These are phyloP conservation scores for Nemopilema nomurai DNA, from an alignment of 30 jellyfish, hydroid and myxozoan genomes.

Conservation along the genomic window DNA sequence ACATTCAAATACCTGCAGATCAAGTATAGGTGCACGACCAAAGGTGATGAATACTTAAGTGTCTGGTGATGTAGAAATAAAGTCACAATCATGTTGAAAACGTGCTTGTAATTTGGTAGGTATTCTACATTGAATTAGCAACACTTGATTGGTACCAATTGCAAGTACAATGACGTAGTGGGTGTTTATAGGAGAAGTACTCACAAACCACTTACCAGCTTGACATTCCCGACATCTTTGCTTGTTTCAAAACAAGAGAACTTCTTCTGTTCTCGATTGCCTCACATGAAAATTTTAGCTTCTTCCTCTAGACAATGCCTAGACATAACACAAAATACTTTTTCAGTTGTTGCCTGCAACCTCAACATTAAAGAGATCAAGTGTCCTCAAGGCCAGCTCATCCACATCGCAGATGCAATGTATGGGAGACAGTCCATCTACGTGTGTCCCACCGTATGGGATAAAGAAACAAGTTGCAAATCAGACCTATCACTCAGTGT, in stretches of 20 bases:
- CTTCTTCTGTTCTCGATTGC: too few relatives aligned
- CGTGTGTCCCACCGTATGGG: constrained; percentile 53
- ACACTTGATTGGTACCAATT: too few relatives aligned
- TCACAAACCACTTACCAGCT: too few relatives aligned
- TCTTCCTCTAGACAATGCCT: too few relatives aligned
- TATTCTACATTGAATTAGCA: too few relatives aligned
- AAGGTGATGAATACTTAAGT: not conserved
- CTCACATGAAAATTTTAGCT: too few relatives aligned
- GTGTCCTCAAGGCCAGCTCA: constrained; percentile 49
- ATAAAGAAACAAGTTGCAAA: constrained; percentile 42
- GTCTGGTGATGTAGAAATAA: too few relatives aligned
- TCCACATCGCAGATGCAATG: constrained; percentile 50
- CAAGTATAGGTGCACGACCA: constrained; percentile 41
- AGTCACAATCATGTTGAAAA: not conserved
- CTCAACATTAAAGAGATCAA: constrained; percentile 26
- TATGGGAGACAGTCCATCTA: constrained; percentile 48
- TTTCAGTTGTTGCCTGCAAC: constrained; percentile 48
- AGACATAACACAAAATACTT: not conserved
- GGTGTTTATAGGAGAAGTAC: too few relatives aligned
- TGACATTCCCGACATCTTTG: too few relatives aligned
- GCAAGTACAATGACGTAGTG: too few relatives aligned
- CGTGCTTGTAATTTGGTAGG: not conserved
- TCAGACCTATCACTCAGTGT: constrained; percentile 34
- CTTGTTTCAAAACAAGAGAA: too few relatives aligned
- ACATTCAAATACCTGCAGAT: constrained; percentile 56